Conservation (phyloP, 2,797 vertebrate species). For the Chaunax sp. region DNA sequence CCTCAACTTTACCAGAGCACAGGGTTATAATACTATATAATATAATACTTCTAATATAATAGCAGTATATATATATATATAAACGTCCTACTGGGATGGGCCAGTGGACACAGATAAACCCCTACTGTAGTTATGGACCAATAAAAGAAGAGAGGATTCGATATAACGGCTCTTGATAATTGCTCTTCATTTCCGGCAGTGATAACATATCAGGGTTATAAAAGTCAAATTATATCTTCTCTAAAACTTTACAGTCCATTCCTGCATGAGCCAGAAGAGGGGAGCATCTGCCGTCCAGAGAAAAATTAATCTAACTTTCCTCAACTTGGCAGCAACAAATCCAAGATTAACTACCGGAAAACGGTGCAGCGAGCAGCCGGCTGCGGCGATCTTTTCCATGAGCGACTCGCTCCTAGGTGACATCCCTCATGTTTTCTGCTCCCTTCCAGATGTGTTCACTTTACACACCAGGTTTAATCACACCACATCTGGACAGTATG, state of each 20-base stretch:
- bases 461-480: slow-evolving; percentile 53
- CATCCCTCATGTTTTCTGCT: slow-evolving; percentile 49
- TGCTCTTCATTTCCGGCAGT: slow-evolving; percentile 22
- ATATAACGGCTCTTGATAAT: slow-evolving; percentile 6
- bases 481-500: slow-evolving; percentile 61
- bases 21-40: too few relatives aligned
- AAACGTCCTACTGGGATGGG: slow-evolving; percentile 38
- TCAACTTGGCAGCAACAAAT: slow-evolving; percentile 7
- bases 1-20: too few relatives aligned
- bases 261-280: not conserved
- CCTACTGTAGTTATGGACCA: not conserved
- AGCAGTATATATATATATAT: too few relatives aligned
- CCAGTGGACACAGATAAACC: slow-evolving; percentile 2
- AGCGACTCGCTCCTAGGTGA: slow-evolving; percentile 36
- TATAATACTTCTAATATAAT: too few relatives aligned
- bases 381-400: slow-evolving; percentile 39
- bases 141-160: slow-evolving; percentile 11
- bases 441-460: slow-evolving; percentile 65
- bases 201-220: slow-evolving; percentile 19
- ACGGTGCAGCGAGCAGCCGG: slow-evolving; percentile 16
- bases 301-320: not conserved
- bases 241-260: not conserved
- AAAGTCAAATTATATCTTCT: slow-evolving; percentile 23
- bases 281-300: not conserved
- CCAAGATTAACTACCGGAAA: slow-evolving; percentile 36